Base-by-base conservation (phyloP, 2,888 invertebrate genomes). In the Eristalis intricaria region DNA sequence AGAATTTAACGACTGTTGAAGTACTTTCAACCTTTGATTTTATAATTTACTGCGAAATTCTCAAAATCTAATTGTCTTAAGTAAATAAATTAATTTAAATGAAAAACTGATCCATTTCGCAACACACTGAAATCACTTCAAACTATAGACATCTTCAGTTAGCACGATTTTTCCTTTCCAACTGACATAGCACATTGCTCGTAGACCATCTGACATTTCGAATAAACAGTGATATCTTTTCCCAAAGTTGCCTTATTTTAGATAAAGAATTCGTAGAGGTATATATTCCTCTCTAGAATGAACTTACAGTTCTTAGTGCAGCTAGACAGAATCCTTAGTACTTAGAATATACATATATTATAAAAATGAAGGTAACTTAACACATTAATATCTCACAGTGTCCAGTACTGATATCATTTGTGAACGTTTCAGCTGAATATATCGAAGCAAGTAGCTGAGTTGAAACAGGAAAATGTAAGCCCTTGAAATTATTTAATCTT, bases 391-490 rank as follows among this genome's bases (percentile, higher is more conserved):
- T 50, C 19, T 2, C 5, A n/a, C 19, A 8, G 19, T 50, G 5
- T 8, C n/a, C 0, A 19, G 7, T 50, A 19, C 5, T 50, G 50
- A 50, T 50, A 50, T 2, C 4, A 8, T 50, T 19, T 50, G 8
- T 50, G 19, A 19, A 50, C 8, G 19, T 50, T 50, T 50, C 50
- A 84, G 84, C 4, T 84, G 4, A 70, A 77, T 76, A 43, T 81
- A 69, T 88, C 84, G 8, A 89, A 84, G n/a, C 90, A 90, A 71
- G 58, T 91, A 40, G 85, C 89, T 3, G 90, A 92, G 77, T 89
- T 92, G 1, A 92, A 92, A 65, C 92, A 92, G 69, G 91, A 91
- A 73, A 89, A 91, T 90, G 92, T 92, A 88, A 90, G 89, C 8
- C 89, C 43, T 29, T 0, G 2, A 19, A 3, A 58, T n/a, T 35